A percentile compares a stretch with the other conserved stretches of the same genome.
These are phyloP conservation scores for Microplitis mediator DNA, from an alignment of 1,140 invertebrate genomes.

Conservation along the genomic window DNA sequence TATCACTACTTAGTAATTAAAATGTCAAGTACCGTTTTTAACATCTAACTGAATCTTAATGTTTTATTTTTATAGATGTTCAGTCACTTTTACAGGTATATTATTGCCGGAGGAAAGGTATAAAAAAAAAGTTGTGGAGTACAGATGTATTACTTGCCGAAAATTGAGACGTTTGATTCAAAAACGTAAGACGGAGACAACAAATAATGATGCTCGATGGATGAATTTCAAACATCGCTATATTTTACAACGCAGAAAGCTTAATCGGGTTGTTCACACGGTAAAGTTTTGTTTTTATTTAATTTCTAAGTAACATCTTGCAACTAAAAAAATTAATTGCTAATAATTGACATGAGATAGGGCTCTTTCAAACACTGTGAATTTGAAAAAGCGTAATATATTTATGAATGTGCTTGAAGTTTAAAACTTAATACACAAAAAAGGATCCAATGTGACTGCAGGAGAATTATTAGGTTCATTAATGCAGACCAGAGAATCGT, in stretches of 20 bases:
- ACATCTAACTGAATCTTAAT: slow-evolving; percentile 1
- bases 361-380: too few species aligned
- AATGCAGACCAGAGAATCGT: too few species aligned
- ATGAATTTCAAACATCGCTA: slow-evolving; percentile 8
- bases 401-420: too few species aligned
- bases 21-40: neutral
- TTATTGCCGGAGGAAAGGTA: slow-evolving; percentile 6
- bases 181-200: slow-evolving; percentile 7
- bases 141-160: slow-evolving; percentile 10
- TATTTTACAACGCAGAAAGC: slow-evolving; percentile 4
- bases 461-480: neutral
- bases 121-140: slow-evolving; percentile 6
- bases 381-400: too few species aligned
- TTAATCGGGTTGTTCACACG: slow-evolving; percentile 6
- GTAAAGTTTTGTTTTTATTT: slow-evolving; percentile 6
- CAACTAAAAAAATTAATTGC: too few species aligned
- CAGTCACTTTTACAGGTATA: slow-evolving; percentile 9
- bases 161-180: slow-evolving; percentile 13
- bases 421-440: neutral
- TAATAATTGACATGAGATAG: too few species aligned
- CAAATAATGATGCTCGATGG: slow-evolving; percentile 13
- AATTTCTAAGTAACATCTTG: neutral
- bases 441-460: slow-evolving; percentile 3
- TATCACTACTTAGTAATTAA: slow-evolving; percentile 1
- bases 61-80: slow-evolving; percentile 6